These are phyloP conservation scores for Frieseomelitta varia DNA, from an alignment of 1,140 invertebrate genomes.

Conservation along the genomic window DNA sequence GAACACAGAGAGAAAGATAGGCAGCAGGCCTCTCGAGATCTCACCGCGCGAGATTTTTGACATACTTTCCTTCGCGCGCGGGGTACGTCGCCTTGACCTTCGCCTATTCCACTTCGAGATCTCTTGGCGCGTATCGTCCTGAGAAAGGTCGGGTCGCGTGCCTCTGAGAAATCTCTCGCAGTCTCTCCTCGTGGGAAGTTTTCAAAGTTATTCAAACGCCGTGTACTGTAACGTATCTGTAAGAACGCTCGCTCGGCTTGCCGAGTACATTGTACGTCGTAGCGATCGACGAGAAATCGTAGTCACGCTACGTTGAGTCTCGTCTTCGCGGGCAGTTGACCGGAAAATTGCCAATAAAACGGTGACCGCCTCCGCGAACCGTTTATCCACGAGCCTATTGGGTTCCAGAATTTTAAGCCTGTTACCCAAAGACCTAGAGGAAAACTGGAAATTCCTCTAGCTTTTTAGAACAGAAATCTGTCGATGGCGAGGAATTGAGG, in stretches of 20 bases:
- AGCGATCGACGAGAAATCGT: conserved; percentile 26
- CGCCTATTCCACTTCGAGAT: conserved; percentile 72
- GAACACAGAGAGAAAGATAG: conserved; percentile 42
- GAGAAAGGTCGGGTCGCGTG: conserved; percentile 44
- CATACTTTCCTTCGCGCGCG: conserved; percentile 77
- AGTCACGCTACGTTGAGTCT: neutral
- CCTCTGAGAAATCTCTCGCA: neutral
- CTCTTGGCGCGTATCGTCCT: neutral
- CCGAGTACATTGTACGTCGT: neutral
- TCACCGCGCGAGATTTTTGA: conserved; percentile 76
- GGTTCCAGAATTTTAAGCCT: too few species aligned
- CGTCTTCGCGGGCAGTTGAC: neutral
- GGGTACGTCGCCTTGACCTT: conserved; percentile 76
- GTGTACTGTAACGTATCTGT: neutral
- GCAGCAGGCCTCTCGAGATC: conserved; percentile 56
- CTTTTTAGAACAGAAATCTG: neutral
- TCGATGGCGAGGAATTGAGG: neutral
- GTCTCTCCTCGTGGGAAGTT: conserved; percentile 14
- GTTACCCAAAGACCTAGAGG: neutral
- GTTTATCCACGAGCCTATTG: neutral
- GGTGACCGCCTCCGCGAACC: neutral
- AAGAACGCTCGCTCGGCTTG: neutral
- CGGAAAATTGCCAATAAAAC: conserved; percentile 24
- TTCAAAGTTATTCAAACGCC: neutral
- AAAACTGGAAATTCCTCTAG: neutral